phyloP scores from a whole-genome alignment of 2,797 vertebrate genomes.

The Myotis daubentonii region DNA sequence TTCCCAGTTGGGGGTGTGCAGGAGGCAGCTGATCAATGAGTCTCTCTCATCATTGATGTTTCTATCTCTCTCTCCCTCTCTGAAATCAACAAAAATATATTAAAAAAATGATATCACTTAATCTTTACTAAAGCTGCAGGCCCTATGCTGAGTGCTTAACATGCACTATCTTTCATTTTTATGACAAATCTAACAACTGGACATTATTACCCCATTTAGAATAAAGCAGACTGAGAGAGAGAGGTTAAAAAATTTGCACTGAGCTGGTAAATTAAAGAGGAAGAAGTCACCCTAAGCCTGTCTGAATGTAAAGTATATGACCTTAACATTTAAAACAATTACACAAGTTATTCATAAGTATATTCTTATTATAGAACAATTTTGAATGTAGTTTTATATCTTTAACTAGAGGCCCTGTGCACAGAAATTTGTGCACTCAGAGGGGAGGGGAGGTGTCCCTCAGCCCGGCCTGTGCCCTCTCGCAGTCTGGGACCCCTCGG shows the following conservation, averaged over 20 bases:
- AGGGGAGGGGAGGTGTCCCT: too few species aligned
- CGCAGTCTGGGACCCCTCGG: too few species aligned
- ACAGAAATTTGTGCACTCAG: too few species aligned
- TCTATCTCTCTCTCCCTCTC: too few species aligned
- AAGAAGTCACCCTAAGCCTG: background rate
- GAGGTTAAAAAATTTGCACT: background rate
- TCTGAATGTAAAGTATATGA: background rate
- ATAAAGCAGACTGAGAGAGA: background rate
- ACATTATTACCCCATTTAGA: background rate
- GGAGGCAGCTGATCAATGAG: too few species aligned
- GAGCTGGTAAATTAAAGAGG: background rate
- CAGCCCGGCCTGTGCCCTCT: too few species aligned
- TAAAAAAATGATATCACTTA: background rate
- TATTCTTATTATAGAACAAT: background rate
- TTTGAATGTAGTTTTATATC: background rate
- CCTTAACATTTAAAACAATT: background rate
- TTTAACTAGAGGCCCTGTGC: background rate
- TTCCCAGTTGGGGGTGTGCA: too few species aligned
- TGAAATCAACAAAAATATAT: too few species aligned
- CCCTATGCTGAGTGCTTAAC: background rate
- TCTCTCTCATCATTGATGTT: too few species aligned
- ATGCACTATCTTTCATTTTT: background rate
- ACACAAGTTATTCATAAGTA: background rate
- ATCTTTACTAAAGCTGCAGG: background rate
- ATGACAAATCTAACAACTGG: background rate